Evolutionary conservation across 2,113 vertebrate genomes (phyloP).

Genomic region (rabbit (Oryctolagus cuniculus)): mOryCun1.1 NC_091449.1:53665501-53666000

Average conservation of each 20-base stretch:
- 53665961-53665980: too few species aligned
- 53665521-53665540: conserved; percentile 44
- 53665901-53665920: background rate
- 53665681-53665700: background rate
- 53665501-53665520: conserved; percentile 56
- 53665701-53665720: background rate
- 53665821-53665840: background rate
- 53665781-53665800: background rate
- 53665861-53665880: conserved; percentile 3
- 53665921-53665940: too few species aligned
- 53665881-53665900: background rate
- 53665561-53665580: conserved; percentile 74
- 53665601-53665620: conserved; percentile 74
- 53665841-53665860: background rate
- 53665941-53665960: too few species aligned
- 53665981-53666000: too few species aligned
- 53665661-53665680: background rate
- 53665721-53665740: background rate
- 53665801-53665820: conserved; percentile 2
- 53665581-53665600: conserved; percentile 50
- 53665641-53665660: conserved; percentile 68
- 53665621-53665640: conserved; percentile 71
- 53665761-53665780: background rate
- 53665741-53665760: background rate
- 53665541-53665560: conserved; percentile 63